Conservation (phyloP, 2,888 invertebrate species). For the Aporophyla lueneburgensis region DNA sequence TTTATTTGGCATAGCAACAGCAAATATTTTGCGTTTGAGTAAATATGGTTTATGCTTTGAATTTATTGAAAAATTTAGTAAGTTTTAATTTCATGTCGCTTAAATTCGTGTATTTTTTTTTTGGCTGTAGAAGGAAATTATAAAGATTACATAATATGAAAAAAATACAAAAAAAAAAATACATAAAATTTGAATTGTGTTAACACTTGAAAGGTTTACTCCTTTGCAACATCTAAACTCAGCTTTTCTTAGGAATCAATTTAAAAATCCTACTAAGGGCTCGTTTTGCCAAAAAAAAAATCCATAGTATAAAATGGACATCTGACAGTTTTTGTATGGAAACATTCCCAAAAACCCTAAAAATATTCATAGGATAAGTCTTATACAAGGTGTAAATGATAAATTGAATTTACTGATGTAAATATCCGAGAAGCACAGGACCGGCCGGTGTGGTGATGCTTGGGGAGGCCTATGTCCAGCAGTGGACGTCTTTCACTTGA, state of each 20-base stretch:
- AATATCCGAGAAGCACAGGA: neutral
- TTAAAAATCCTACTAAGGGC: neutral
- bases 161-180: neutral
- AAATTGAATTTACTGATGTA: neutral
- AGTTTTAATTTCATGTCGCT: neutral
- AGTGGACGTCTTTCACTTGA: too few species aligned
- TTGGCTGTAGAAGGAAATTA: neutral
- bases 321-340: neutral
- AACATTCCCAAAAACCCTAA: neutral
- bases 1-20: slow-evolving; percentile 10
- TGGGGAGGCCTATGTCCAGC: neutral
- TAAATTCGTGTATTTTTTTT: neutral
- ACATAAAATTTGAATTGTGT: too few species aligned
- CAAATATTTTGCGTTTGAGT: neutral
- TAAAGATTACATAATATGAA: too few species aligned
- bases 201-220: neutral
- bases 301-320: neutral
- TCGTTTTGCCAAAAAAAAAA: neutral
- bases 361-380: neutral
- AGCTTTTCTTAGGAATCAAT: too few species aligned
- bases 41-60: neutral
- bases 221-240: neutral
- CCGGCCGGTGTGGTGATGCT: neutral
- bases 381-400: neutral
- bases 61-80: neutral